These are phyloP conservation scores for Triplophysa rosa DNA, from an alignment of 2,113 vertebrate genomes.

Conservation along the genomic window DNA sequence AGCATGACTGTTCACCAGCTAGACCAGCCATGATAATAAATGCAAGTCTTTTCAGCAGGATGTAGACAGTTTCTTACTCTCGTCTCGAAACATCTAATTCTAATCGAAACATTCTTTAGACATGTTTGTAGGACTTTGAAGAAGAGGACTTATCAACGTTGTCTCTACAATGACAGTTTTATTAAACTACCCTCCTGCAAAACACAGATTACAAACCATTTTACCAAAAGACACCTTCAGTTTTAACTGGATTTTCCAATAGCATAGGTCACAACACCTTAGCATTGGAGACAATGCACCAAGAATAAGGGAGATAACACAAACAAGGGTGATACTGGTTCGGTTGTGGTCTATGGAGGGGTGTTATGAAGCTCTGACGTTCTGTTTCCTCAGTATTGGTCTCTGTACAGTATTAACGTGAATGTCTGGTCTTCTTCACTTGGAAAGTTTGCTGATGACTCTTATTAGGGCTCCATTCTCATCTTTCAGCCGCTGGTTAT, in stretches of 20 bases:
- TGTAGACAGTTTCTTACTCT: neutral
- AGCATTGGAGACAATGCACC: too few relatives aligned
- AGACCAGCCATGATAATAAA: neutral
- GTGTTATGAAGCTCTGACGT: neutral
- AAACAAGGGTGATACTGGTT: neutral
- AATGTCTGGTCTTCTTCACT: slow-evolving; percentile 71
- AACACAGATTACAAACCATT: neutral
- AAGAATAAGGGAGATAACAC: too few relatives aligned
- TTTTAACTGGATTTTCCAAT: neutral
- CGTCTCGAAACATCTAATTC: neutral
- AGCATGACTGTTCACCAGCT: neutral
- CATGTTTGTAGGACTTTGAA: neutral
- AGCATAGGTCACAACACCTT: neutral
- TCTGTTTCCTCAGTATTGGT: neutral
- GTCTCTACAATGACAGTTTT: neutral
- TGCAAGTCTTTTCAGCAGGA: neutral
- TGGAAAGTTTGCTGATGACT: slow-evolving; percentile 98
- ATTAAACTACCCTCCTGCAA: neutral
- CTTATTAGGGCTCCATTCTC: slow-evolving; percentile 96
- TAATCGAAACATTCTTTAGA: neutral
- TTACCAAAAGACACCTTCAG: neutral
- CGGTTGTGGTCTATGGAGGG: neutral
- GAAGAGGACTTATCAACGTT: neutral
- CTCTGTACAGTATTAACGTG: neutral
- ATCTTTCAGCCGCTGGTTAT: slow-evolving; percentile 97